Conservation (phyloP, 2,113 vertebrate species). For the Oryzias celebensis region DNA sequence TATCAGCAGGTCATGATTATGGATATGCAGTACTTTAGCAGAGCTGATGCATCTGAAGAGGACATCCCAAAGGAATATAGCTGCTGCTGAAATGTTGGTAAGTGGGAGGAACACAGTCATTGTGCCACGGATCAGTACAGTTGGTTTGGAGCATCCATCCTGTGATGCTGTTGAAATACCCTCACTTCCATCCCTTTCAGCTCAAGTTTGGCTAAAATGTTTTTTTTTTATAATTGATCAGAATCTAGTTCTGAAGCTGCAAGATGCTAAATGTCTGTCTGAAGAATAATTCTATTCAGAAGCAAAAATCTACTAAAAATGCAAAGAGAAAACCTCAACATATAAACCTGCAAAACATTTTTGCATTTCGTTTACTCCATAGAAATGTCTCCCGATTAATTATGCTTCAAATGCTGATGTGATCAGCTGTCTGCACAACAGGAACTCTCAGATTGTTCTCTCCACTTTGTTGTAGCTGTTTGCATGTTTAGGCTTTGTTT, state of each 20-base stretch:
- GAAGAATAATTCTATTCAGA: too few relatives aligned
- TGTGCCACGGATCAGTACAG: slow-evolving; percentile 10
- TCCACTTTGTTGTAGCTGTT: slow-evolving; percentile 5
- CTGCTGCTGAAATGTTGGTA: slow-evolving; percentile 26
- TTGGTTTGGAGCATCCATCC: too few relatives aligned
- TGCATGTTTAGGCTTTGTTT: slow-evolving; percentile 22
- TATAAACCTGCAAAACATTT: too few relatives aligned
- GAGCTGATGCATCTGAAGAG: slow-evolving; percentile 8
- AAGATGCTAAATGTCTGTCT: too few relatives aligned
- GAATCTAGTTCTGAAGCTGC: too few relatives aligned
- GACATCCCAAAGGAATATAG: slow-evolving; percentile 38
- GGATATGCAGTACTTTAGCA: slow-evolving; percentile 1
- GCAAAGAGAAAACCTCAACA: too few relatives aligned
- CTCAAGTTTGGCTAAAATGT: too few relatives aligned
- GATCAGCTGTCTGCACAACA: slow-evolving; percentile 43
- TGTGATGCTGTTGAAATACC: too few relatives aligned
- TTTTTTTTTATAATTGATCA: too few relatives aligned
- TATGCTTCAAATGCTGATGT: slow-evolving; percentile 53
- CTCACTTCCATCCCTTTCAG: too few relatives aligned
- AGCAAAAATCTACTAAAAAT: too few relatives aligned
- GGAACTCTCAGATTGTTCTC: slow-evolving; percentile 10
- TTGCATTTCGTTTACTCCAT: not conserved
- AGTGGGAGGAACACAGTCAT: slow-evolving; percentile 7
- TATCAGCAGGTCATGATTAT: slow-evolving; percentile 8
- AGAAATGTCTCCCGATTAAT: slow-evolving; percentile 26